A percentile compares a stretch with the other conserved stretches of the same genome.
These are phyloP conservation scores for Diadumene lineata DNA, from an alignment of 92 coral and sea anemone genomes.

Conservation along the genomic window DNA sequence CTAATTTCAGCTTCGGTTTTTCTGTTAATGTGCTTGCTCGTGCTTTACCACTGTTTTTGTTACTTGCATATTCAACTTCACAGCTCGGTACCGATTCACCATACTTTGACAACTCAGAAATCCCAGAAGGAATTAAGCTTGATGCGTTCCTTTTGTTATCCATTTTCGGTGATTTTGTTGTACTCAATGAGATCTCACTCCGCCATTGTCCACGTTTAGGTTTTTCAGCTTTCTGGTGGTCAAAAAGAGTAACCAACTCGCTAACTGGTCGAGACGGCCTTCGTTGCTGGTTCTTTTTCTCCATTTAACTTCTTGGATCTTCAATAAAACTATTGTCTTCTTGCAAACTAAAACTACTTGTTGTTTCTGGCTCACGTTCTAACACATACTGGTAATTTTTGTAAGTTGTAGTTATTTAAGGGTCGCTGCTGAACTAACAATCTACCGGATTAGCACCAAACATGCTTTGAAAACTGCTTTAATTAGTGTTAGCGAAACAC, in stretches of 20 bases:
- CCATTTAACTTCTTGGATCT: slow-evolving; percentile 8
- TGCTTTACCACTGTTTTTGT: slow-evolving; percentile 6
- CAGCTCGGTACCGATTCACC: slow-evolving; percentile 7
- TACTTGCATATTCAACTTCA: background rate
- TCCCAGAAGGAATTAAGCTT: slow-evolving; percentile 26
- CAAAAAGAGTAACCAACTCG: slow-evolving; percentile 41
- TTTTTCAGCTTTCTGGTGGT: slow-evolving; percentile 27
- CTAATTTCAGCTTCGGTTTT: background rate
- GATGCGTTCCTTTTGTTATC: slow-evolving; percentile 26
- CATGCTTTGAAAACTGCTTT: slow-evolving; percentile 19
- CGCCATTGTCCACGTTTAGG: slow-evolving; percentile 23
- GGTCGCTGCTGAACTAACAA: slow-evolving; percentile 11
- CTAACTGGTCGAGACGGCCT: slow-evolving; percentile 37
- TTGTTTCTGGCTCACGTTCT: background rate
- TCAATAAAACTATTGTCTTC: background rate
- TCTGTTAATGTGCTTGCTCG: background rate
- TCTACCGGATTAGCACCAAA: slow-evolving; percentile 30
- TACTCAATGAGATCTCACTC: slow-evolving; percentile 40
- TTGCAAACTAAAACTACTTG: background rate
- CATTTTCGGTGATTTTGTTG: slow-evolving; percentile 10
- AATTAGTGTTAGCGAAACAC: slow-evolving; percentile 13
- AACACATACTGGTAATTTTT: background rate
- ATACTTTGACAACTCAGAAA: slow-evolving; percentile 37
- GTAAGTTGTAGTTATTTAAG: slow-evolving; percentile 7
- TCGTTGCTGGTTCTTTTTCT: slow-evolving; percentile 11